Evolutionary conservation across 2,113 vertebrate genomes (phyloP).

Genomic region (Rallus limicola): DNA sequence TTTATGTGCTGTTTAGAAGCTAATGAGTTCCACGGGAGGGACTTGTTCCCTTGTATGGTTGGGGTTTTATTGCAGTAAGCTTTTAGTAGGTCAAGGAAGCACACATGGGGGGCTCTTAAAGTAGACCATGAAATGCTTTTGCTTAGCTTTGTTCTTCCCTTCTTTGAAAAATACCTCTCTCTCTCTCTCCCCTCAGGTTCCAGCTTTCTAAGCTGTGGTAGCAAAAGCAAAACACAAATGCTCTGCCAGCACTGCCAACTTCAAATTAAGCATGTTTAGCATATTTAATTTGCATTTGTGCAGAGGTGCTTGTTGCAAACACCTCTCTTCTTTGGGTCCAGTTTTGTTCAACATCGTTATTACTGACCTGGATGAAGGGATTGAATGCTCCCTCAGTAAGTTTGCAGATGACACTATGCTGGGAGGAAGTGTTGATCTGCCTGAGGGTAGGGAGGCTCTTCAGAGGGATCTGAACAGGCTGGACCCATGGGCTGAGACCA

Average conservation of each 20-base stretch:
- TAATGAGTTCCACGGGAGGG: neutral
- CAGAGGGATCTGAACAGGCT: too few relatives aligned
- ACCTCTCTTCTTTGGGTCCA: neutral
- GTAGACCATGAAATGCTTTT: neutral
- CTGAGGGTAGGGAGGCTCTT: too few relatives aligned
- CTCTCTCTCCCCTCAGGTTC: neutral
- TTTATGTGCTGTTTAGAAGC: neutral
- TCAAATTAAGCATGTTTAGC: rapidly evolving
- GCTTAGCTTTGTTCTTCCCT: neutral
- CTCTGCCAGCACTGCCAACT: neutral
- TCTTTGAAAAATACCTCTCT: neutral
- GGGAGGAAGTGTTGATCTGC: too few relatives aligned
- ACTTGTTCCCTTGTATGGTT: neutral
- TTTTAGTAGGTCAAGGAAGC: slow-evolving; percentile 22
- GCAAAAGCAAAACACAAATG: neutral
- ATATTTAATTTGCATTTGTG: neutral
- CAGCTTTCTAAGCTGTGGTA: neutral
- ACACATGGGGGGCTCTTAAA: neutral
- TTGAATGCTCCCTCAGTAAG: too few relatives aligned
- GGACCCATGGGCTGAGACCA: too few relatives aligned
- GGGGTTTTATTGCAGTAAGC: neutral
- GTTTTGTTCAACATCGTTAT: too few relatives aligned
- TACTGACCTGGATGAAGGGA: too few relatives aligned
- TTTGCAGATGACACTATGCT: too few relatives aligned
- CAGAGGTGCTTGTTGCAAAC: neutral